Percentiles rank a stretch among this genome's conserved stretches.
Conservation (phyloP, 2,797 vertebrate species). For the Enteromius anoplus region DNA sequence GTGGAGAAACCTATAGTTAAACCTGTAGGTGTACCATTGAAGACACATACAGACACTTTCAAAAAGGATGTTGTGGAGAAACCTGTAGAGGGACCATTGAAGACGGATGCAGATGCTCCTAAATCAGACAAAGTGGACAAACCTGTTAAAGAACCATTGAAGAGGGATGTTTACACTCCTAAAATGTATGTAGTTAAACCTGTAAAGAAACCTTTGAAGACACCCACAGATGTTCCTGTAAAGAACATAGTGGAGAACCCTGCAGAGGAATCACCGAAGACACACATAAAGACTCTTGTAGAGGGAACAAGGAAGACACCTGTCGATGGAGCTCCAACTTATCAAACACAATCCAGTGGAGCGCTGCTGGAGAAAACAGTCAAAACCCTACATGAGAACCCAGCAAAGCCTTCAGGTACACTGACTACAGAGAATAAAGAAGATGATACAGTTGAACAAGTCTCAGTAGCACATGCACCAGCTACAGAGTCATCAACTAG, state of each 20-base stretch:
- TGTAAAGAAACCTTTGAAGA: neutral
- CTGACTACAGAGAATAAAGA: neutral
- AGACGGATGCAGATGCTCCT: neutral
- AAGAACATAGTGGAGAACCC: neutral
- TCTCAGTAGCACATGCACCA: neutral
- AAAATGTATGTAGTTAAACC: neutral
- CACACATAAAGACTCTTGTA: neutral
- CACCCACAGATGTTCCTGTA: neutral
- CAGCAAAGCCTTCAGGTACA: neutral
- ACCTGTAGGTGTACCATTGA: neutral
- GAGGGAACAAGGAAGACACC: neutral
- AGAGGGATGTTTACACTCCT: neutral
- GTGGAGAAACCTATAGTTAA: neutral
- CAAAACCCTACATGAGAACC: neutral
- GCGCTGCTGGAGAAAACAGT: neutral
- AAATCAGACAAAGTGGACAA: neutral
- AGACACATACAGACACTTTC: neutral
- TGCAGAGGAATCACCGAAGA: neutral
- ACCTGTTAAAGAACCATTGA: neutral
- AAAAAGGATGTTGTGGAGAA: neutral
- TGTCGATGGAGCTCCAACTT: neutral
- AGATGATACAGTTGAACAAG: neutral
- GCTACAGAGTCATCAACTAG: conserved; percentile 23
- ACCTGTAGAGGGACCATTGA: neutral
- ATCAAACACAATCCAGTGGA: neutral